Evolutionary conservation across 1,140 invertebrate species (phyloP).

Genomic region (Delia radicum): DNA sequence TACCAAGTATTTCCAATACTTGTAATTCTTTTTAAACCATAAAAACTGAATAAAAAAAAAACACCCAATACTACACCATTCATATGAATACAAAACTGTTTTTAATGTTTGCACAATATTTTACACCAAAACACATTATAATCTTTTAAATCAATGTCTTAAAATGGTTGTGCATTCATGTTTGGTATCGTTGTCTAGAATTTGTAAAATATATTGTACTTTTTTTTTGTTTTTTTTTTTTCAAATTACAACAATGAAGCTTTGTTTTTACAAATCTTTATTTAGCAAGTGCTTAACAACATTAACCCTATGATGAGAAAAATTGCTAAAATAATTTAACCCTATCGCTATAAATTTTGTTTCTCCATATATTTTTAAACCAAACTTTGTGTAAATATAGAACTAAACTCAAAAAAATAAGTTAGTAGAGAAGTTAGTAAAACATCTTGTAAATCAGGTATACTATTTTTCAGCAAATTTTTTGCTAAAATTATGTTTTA

Average conservation of each 20-base stretch:
- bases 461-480: too few relatives aligned
- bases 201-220: not conserved
- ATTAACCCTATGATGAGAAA: too few relatives aligned
- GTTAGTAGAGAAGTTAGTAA: too few relatives aligned
- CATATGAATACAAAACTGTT: not conserved
- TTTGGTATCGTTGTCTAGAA: not conserved
- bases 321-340: too few relatives aligned
- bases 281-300: not conserved
- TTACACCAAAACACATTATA: not conserved
- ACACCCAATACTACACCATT: not conserved
- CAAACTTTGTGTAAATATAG: too few relatives aligned
- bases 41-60: not conserved
- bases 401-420: too few relatives aligned
- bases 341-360: too few relatives aligned
- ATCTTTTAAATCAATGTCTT: not conserved
- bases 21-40: not conserved
- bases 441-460: too few relatives aligned
- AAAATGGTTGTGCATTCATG: not conserved
- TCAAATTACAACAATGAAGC: not conserved
- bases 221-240: not conserved
- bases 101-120: not conserved
- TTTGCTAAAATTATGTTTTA: too few relatives aligned
- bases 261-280: not conserved
- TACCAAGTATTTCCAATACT: not conserved
- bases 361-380: too few relatives aligned